These are phyloP conservation scores for Diachrysia chrysitis DNA, from an alignment of 2,888 invertebrate species.

Conservation along the genomic window DNA sequence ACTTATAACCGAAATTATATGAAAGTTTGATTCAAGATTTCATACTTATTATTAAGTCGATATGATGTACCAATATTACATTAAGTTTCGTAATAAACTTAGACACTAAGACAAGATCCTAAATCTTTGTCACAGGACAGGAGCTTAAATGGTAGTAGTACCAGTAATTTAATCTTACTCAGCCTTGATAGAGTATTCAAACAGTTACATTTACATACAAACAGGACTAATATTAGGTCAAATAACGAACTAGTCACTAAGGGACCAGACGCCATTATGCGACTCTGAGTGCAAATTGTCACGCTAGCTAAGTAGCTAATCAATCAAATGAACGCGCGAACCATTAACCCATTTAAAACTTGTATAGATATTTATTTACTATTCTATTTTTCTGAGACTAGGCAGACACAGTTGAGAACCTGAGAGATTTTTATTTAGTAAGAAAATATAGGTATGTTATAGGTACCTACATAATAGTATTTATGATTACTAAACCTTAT, in stretches of 20 bases:
- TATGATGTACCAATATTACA: background rate
- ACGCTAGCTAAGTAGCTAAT: constrained; percentile 35
- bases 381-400: constrained; percentile 12
- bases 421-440: background rate
- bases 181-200: background rate
- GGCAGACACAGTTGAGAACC: background rate
- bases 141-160: background rate
- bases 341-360: constrained; percentile 42
- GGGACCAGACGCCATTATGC: constrained; percentile 23
- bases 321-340: constrained; percentile 27
- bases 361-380: constrained; percentile 16
- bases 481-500: background rate
- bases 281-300: constrained; percentile 35
- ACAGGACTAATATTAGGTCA: background rate
- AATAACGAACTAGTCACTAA: background rate
- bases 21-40: background rate
- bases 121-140: too few species aligned
- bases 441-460: background rate
- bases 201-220: background rate
- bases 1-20: too few species aligned
- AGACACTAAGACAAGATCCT: background rate
- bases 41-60: background rate
- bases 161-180: too few species aligned
- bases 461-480: background rate
- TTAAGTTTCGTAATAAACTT: background rate